These are phyloP conservation scores for Macrobrachium rosenbergii DNA, from an alignment of 1,140 invertebrate genomes.

Conservation along the genomic window DNA sequence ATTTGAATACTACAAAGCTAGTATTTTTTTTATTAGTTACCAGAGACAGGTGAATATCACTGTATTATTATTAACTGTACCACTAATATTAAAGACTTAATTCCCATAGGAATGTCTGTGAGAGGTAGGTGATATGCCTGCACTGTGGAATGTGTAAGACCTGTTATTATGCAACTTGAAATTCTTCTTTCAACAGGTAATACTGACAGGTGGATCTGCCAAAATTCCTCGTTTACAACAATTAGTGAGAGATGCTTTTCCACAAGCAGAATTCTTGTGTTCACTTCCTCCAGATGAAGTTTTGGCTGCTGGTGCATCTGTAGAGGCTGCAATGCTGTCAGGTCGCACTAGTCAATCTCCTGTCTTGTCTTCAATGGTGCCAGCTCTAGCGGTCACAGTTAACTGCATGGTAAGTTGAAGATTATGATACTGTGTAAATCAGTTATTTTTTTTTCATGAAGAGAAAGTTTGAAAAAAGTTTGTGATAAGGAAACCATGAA, in stretches of 20 bases:
- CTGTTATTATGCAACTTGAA: background rate
- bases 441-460: no score
- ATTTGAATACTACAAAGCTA: no score
- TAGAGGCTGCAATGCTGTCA: conserved; percentile 37
- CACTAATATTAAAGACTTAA: background rate
- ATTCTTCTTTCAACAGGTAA: conserved; percentile 23
- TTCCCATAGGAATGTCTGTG: background rate
- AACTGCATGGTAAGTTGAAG: conserved; percentile 35
- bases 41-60: no score
- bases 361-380: conserved; percentile 33
- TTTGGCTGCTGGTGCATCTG: conserved; percentile 41
- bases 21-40: no score
- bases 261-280: conserved; percentile 39
- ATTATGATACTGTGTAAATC: no score
- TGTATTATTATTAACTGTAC: no score
- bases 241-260: conserved; percentile 42
- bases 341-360: conserved; percentile 5
- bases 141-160: background rate
- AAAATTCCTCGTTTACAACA: conserved; percentile 52
- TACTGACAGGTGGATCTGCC: conserved; percentile 50
- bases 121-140: background rate
- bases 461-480: no score
- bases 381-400: conserved; percentile 38
- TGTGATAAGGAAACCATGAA: no score
- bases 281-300: conserved; percentile 45